Evolutionary conservation across 2,113 vertebrate species (phyloP).

Genomic region (Dissostichus mawsoni): DNA sequence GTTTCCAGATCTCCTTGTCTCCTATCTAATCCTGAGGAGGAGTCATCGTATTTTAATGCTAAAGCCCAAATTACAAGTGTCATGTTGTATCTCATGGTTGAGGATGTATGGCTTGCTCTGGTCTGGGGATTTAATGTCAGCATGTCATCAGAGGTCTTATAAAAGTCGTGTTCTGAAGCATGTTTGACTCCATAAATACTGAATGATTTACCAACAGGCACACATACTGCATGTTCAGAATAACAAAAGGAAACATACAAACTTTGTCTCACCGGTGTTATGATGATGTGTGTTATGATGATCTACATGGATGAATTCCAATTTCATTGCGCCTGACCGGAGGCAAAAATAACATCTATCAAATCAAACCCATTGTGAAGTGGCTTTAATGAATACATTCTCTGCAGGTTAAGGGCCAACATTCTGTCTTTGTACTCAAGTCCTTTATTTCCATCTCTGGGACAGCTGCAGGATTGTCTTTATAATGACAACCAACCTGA

Average conservation of each 20-base stretch:
- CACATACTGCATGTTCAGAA: constrained; percentile 6
- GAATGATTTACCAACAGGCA: constrained; percentile 55
- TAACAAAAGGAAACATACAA: constrained; percentile 19
- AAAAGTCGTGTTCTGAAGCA: constrained; percentile 15
- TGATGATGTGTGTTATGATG: background rate
- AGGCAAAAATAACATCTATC: constrained; percentile 44
- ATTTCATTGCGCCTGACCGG: constrained; percentile 12
- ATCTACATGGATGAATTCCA: background rate
- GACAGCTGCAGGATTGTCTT: constrained; percentile 64
- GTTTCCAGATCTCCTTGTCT: constrained; percentile 51
- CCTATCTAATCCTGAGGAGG: constrained; percentile 22
- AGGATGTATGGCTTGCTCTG: constrained; percentile 27
- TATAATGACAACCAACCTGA: constrained; percentile 63
- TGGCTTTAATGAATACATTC: constrained; percentile 60
- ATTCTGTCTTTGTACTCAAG: constrained; percentile 32
- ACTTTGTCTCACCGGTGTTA: constrained; percentile 1
- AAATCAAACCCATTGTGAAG: constrained; percentile 15
- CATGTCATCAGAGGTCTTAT: constrained; percentile 36
- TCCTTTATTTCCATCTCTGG: constrained; percentile 48
- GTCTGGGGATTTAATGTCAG: constrained; percentile 29
- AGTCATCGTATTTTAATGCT: constrained; percentile 35
- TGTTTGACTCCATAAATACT: constrained; percentile 49
- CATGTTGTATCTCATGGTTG: constrained; percentile 48
- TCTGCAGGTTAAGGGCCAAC: constrained; percentile 23
- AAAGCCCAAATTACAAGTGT: constrained; percentile 54